Evolutionary conservation across 1,140 invertebrate genomes (phyloP).

Genomic region (Drosophila serrata): DNA sequence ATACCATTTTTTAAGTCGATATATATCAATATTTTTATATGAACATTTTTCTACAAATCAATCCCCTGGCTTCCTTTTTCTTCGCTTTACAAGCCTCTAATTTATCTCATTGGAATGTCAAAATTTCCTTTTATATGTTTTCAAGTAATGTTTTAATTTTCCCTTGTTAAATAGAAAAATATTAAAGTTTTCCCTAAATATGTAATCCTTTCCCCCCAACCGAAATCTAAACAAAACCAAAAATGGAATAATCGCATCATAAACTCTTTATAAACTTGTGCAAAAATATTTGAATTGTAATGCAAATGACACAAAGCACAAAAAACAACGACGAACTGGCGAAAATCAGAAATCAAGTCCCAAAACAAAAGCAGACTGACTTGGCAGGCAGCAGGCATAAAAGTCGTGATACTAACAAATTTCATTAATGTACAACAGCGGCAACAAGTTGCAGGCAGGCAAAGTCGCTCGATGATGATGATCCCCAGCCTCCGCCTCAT

Average conservation of each 20-base stretch:
- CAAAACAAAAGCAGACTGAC: constrained; percentile 66
- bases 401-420: constrained; percentile 84
- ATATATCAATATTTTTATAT: too few relatives aligned
- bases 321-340: constrained; percentile 2
- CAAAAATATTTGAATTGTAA: constrained; percentile 68
- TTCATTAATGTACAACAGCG: constrained; percentile 83
- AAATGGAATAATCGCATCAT: constrained; percentile 49
- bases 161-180: too few relatives aligned
- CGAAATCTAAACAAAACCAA: constrained; percentile 18
- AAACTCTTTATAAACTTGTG: constrained; percentile 42
- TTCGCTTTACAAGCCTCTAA: too few relatives aligned
- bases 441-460: constrained; percentile 77
- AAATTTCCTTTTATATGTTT: too few relatives aligned
- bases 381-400: constrained; percentile 75
- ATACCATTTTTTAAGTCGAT: too few relatives aligned
- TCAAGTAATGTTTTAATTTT: too few relatives aligned
- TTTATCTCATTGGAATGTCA: too few relatives aligned
- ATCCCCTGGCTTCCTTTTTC: too few relatives aligned
- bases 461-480: constrained; percentile 44
- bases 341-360: constrained; percentile 59
- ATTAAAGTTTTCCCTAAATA: not conserved
- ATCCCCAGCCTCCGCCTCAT: constrained; percentile 5
- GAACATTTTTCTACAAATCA: too few relatives aligned
- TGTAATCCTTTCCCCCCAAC: not conserved
- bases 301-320: constrained; percentile 42